phyloP scores from a whole-genome alignment of 2,113 vertebrate species.

The Embiotoca jacksoni region DNA sequence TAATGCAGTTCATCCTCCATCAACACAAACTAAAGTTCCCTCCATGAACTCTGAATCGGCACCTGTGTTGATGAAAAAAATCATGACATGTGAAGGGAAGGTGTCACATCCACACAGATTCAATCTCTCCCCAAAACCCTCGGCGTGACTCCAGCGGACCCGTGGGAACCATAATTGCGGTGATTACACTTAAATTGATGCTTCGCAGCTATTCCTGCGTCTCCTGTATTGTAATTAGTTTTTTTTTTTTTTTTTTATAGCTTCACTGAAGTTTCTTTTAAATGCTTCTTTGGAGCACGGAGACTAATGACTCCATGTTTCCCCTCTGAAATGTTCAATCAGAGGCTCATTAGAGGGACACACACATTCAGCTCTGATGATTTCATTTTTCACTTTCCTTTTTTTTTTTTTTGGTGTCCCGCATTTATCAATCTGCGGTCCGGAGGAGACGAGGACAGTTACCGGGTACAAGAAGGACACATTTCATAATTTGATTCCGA shows the following conservation, averaged over 20 bases:
- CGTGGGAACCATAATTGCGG: constrained; percentile 74
- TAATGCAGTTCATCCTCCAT: constrained; percentile 13
- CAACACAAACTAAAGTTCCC: constrained; percentile 5
- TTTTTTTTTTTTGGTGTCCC: constrained; percentile 37
- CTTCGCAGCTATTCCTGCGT: constrained; percentile 75
- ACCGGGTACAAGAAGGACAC: neutral
- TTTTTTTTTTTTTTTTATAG: constrained; percentile 50
- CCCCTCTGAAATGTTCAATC: constrained; percentile 82
- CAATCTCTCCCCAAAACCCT: constrained; percentile 62
- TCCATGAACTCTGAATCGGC: neutral
- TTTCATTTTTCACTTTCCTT: constrained; percentile 79
- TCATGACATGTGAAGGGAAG: constrained; percentile 28
- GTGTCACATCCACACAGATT: constrained; percentile 49
- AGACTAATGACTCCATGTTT: constrained; percentile 81
- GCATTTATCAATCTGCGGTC: constrained; percentile 65
- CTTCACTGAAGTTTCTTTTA: constrained; percentile 73
- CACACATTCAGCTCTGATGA: constrained; percentile 72
- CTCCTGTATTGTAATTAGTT: constrained; percentile 78
- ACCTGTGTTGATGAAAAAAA: neutral
- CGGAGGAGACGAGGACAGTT: constrained; percentile 24
- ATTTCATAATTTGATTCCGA: neutral
- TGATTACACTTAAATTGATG: constrained; percentile 79
- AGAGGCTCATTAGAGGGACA: constrained; percentile 73
- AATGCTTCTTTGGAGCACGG: constrained; percentile 72
- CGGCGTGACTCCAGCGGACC: constrained; percentile 50